These are phyloP conservation scores for Trichosurus vulpecula DNA, from an alignment of 2,797 vertebrate species.

Conservation along the genomic window DNA sequence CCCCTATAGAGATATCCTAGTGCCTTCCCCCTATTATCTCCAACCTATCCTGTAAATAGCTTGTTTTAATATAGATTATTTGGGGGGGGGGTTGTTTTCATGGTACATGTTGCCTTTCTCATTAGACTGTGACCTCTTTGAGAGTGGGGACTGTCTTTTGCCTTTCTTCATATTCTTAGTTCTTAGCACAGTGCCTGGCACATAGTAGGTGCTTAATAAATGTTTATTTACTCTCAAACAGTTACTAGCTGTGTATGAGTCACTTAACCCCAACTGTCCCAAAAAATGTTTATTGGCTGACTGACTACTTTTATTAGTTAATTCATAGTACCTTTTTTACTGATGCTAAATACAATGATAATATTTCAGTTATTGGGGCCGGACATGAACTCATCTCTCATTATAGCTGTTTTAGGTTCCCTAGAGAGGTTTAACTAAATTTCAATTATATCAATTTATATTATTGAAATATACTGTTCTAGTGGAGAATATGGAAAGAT, in stretches of 20 bases:
- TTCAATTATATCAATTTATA: too few relatives aligned
- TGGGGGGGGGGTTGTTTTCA: too few relatives aligned
- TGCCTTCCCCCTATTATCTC: not conserved
- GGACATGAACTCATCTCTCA: not conserved
- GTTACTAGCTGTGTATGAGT: not conserved
- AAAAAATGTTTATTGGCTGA: not conserved
- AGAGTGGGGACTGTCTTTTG: not conserved
- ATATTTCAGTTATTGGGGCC: not conserved
- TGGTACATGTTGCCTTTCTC: not conserved
- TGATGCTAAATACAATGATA: not conserved
- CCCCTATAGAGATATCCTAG: not conserved
- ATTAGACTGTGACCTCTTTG: not conserved
- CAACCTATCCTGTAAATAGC: not conserved
- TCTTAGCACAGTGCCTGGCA: not conserved
- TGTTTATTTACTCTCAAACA: not conserved
- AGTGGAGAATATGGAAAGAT: not conserved
- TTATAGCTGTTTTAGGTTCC: not conserved
- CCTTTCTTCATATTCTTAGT: not conserved
- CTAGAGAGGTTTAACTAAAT: not conserved
- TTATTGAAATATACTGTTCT: not conserved
- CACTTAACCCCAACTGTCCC: not conserved
- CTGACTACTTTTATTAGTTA: not conserved
- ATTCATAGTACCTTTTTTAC: too few relatives aligned
- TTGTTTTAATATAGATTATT: not conserved
- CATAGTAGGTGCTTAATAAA: not conserved